Base-by-base conservation (phyloP, 2,888 invertebrate species). In the Metacarcinus magister region DNA sequence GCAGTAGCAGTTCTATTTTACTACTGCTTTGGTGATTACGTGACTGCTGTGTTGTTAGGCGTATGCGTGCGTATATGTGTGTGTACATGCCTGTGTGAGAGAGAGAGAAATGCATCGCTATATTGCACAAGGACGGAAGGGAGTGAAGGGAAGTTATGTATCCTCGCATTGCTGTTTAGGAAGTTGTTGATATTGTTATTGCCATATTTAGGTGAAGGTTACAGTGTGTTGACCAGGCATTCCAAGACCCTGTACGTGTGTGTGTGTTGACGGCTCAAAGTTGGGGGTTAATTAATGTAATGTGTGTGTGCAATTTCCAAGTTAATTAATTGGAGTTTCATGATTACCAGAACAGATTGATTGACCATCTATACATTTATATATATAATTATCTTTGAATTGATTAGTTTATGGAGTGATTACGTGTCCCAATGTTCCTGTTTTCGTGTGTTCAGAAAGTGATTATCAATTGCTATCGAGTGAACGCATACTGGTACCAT, bases 21-120 rank as follows among this genome's bases (percentile, higher is more conserved):
- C 60, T 16, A 67, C 54, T 92, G 93, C 44, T 93, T 67, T 43
- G 67, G 39, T 94, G 87, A 94, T 44, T 94, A 87, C n/a, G 67
- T 87, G 10, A 43, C 44, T 67, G 16, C 32, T 13, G 28, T 93
- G 48, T 94, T 44, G 19, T 19, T 48, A 48, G 43, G 48, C 46
- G 43, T 92, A 10, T 92, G 48, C 46, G 48, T 44, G 13, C 46
- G 13, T 92, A 48, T 92, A 23, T 60, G 7, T 93, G 44, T 93
- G n/a, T 93, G 60, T 93, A 13, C 54, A 23, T 60, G 7, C 54
- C 32, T 93, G n/a, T 93, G 48, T 93, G 60, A 54, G 60, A 54
- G 32, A 54, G 60, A 13, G 60, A 60, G 23, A 23, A 23, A 60
- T 23, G 60, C 60, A 8, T n/a, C 28, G 28, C 75, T n/a, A 75